Evolutionary conservation across 2,797 vertebrate species (phyloP).

Genomic region (Coilia nasus): DNA sequence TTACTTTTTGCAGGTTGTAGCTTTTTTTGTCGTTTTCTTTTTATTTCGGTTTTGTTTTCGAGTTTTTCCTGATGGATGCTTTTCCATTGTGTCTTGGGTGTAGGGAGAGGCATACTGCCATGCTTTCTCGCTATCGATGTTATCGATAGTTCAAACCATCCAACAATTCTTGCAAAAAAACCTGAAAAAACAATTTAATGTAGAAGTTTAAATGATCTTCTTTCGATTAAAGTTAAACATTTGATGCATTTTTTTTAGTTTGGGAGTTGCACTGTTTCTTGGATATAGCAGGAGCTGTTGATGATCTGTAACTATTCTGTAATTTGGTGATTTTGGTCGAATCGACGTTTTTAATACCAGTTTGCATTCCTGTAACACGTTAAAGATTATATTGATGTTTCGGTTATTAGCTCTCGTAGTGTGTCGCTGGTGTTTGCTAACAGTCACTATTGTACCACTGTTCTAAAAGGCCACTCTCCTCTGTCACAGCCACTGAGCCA

Average conservation of each 20-base stretch:
- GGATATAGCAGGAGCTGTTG: not conserved
- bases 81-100: constrained; percentile 8
- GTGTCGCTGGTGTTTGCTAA: not conserved
- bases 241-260: not conserved
- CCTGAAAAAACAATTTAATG: not conserved
- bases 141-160: not conserved
- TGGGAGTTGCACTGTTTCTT: not conserved
- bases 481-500: constrained; percentile 50
- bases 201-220: not conserved
- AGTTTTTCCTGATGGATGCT: constrained; percentile 8
- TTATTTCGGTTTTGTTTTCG: constrained; percentile 15
- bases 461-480: not conserved
- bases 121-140: not conserved
- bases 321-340: not conserved
- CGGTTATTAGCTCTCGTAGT: not conserved
- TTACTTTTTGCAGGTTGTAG: constrained; percentile 10
- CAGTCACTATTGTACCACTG: not conserved
- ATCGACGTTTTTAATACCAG: not conserved
- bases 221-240: not conserved
- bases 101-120: constrained; percentile 8
- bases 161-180: not conserved
- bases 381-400: not conserved
- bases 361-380: not conserved
- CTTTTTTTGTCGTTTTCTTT: not conserved
- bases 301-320: not conserved